phyloP scores from a whole-genome alignment of 2,888 invertebrate genomes.

The Sinelater perroti region DNA sequence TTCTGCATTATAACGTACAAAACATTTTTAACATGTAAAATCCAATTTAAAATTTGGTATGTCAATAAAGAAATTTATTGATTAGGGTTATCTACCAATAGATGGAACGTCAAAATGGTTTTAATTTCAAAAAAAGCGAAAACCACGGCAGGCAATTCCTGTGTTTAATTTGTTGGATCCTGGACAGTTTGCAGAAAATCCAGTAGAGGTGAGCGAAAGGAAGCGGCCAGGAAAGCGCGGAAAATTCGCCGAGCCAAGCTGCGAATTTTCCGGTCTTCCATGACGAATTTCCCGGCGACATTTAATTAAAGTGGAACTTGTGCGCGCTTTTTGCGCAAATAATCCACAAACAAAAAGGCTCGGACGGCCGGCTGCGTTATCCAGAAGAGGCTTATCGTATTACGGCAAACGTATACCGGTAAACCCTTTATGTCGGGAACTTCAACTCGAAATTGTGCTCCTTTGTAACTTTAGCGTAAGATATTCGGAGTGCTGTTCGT shows the following conservation, averaged over 20 bases:
- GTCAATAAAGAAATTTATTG: no score
- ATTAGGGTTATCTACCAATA: no score
- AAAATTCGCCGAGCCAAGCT: not conserved
- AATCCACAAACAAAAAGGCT: constrained; percentile 27
- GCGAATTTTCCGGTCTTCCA: no score
- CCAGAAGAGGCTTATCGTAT: constrained; percentile 29
- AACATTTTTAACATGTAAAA: no score
- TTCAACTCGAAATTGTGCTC: constrained; percentile 21
- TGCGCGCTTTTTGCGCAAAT: constrained; percentile 20
- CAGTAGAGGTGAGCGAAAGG: no score
- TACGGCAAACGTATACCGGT: constrained; percentile 26
- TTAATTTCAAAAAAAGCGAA: no score
- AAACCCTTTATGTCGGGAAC: constrained; percentile 28
- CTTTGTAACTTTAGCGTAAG: constrained; percentile 11
- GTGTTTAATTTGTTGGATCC: no score
- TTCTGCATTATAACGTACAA: no score
- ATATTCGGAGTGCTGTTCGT: constrained; percentile 15
- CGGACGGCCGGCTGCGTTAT: constrained; percentile 21
- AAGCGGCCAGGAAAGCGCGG: not conserved
- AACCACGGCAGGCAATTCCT: no score
- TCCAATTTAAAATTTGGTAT: no score
- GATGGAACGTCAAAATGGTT: no score
- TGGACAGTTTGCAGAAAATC: no score
- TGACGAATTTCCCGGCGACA: constrained; percentile 22
- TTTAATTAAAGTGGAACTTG: constrained; percentile 19